phyloP scores from a whole-genome alignment of 2,888 invertebrate species.

The Isotomurus palustris region DNA sequence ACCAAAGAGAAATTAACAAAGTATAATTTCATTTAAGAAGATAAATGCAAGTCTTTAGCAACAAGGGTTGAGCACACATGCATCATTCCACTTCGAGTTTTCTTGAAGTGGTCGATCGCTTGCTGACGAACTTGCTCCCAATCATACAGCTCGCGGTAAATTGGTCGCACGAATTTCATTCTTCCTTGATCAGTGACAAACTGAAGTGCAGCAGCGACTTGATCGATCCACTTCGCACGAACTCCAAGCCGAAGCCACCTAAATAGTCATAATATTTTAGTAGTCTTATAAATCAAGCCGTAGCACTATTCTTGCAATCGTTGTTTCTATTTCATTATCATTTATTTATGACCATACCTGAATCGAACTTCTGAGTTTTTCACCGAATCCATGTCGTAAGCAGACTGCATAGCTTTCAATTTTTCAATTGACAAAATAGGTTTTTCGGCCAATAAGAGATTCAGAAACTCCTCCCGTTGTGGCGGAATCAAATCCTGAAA shows the following conservation, averaged over 20 bases:
- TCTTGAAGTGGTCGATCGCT: constrained; percentile 68
- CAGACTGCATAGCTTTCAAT: constrained; percentile 59
- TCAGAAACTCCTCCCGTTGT: constrained; percentile 66
- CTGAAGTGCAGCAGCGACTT: constrained; percentile 63
- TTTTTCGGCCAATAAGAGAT: constrained; percentile 59
- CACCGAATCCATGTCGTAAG: constrained; percentile 62
- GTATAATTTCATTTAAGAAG: no score
- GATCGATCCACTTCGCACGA: constrained; percentile 64
- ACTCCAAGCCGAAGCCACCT: constrained; percentile 75
- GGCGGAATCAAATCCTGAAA: constrained; percentile 58
- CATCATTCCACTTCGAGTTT: constrained; percentile 74
- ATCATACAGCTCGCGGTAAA: constrained; percentile 62
- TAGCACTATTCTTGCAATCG: no score
- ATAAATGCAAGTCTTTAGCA: constrained; percentile 65
- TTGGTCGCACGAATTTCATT: constrained; percentile 64
- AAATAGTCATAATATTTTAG: no score
- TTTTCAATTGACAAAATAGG: constrained; percentile 57
- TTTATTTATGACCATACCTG: constrained; percentile 51
- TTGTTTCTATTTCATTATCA: no score
- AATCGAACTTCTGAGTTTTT: constrained; percentile 73
- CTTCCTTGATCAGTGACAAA: constrained; percentile 82
- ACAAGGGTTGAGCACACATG: constrained; percentile 68
- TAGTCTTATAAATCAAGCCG: no score
- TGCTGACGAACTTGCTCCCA: constrained; percentile 68
- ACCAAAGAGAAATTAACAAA: no score